Percentiles rank a stretch among this genome's conserved stretches.
Conservation (phyloP, 2,797 vertebrate species). For the Hybognathus amarus region DNA sequence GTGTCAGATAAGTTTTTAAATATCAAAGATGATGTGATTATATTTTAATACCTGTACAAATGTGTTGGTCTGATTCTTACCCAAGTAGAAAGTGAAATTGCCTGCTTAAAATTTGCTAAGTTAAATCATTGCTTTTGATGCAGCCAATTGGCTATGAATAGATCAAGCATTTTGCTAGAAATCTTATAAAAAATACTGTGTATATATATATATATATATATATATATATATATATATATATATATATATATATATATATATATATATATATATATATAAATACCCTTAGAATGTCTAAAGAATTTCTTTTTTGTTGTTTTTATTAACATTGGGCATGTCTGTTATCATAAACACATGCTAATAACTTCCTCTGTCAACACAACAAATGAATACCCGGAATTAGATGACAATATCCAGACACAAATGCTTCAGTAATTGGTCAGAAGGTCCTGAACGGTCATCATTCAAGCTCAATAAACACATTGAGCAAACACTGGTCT, state of each 20-base stretch:
- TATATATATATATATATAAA: too few species aligned
- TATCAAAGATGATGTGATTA: too few species aligned
- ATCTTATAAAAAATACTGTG: not conserved
- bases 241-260: too few species aligned
- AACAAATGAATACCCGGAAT: conserved; percentile 53
- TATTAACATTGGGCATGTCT: not conserved
- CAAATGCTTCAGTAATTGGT: conserved; percentile 62
- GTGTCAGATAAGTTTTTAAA: too few species aligned
- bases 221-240: too few species aligned
- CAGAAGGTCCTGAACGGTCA: conserved; percentile 73
- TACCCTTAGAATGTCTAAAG: not conserved
- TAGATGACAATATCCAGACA: conserved; percentile 76
- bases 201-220: too few species aligned
- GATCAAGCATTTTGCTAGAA: not conserved
- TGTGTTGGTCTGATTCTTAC: not conserved
- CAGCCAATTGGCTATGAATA: not conserved
- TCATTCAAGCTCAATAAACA: conserved; percentile 72
- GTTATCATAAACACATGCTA: conserved; percentile 60
- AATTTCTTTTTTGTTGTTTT: not conserved
- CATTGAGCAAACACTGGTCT: conserved; percentile 56
- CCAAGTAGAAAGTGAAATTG: not conserved
- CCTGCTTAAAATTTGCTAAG: not conserved
- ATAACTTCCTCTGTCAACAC: conserved; percentile 71
- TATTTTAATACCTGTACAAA: not conserved
- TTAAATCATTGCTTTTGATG: not conserved